phyloP scores from a whole-genome alignment of 2,888 invertebrate species.

The Leucoma salicis region DNA sequence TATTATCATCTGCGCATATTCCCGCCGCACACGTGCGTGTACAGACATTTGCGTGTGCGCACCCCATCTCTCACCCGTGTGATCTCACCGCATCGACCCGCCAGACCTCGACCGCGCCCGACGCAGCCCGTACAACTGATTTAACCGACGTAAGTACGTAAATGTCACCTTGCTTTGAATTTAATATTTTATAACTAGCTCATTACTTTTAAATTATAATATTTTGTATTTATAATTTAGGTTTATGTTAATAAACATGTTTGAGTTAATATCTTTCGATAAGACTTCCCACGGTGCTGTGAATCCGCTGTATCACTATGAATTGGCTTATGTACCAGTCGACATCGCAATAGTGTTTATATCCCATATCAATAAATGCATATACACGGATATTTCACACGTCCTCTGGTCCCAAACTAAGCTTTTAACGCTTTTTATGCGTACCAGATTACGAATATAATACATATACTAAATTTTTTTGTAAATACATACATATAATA shows the following conservation, averaged over 20 bases:
- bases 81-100: slow-evolving; percentile 46
- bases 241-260: slow-evolving; percentile 1
- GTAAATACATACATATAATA: too few species aligned
- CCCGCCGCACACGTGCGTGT: slow-evolving; percentile 53
- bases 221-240: slow-evolving; percentile 2
- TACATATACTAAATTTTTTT: too few species aligned
- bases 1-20: slow-evolving; percentile 42
- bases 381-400: too few species aligned
- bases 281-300: slow-evolving; percentile 1
- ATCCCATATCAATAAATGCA: too few species aligned
- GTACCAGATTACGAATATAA: too few species aligned
- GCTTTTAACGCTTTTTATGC: too few species aligned
- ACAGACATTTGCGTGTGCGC: slow-evolving; percentile 74
- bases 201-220: slow-evolving; percentile 6
- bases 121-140: not conserved
- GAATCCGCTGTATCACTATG: not conserved
- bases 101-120: slow-evolving; percentile 13
- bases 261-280: slow-evolving; percentile 2
- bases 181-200: slow-evolving; percentile 3
- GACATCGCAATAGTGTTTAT: too few species aligned
- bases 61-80: slow-evolving; percentile 62
- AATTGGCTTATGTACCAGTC: too few species aligned
- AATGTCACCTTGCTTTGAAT: slow-evolving; percentile 22
- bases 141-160: slow-evolving; percentile 10
- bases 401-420: too few species aligned